phyloP scores from a whole-genome alignment of 2,888 invertebrate genomes.

The Sphaerophoria rueppellii region DNA sequence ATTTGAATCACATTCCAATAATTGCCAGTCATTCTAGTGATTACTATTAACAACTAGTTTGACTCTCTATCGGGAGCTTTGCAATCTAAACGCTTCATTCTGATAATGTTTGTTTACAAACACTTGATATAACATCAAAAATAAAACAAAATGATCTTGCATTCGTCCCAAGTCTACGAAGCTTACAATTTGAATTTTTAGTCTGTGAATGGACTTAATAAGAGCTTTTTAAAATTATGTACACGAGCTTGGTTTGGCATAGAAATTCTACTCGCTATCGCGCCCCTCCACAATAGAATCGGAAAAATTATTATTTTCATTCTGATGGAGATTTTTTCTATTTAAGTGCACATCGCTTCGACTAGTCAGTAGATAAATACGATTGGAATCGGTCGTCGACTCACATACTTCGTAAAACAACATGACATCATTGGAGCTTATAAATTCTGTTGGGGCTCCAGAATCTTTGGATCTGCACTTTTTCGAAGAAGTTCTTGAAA shows the following conservation, averaged over 20 bases:
- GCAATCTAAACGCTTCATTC: not conserved
- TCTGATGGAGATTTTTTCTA: no score
- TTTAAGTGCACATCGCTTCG: no score
- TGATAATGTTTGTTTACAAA: not conserved
- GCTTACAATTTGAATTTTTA: not conserved
- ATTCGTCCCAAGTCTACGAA: not conserved
- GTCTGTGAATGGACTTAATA: no score
- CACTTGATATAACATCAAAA: not conserved
- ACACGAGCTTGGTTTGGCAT: no score
- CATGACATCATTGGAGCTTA: not conserved
- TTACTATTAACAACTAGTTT: not conserved
- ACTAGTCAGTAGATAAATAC: no score
- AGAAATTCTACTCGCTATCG: no score
- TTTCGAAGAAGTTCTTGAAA: constrained; percentile 78
- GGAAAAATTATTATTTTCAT: no score
- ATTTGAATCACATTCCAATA: not conserved
- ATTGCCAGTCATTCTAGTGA: not conserved
- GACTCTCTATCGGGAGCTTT: not conserved
- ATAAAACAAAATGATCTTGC: no score
- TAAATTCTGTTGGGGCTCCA: constrained; percentile 72
- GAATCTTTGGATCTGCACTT: constrained; percentile 77
- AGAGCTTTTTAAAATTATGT: no score
- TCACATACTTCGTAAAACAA: not conserved
- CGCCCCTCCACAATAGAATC: no score
- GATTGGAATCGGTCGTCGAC: no score